These are phyloP conservation scores for Luperina nickerlii DNA, from an alignment of 2,888 invertebrate species.

Conservation along the genomic window DNA sequence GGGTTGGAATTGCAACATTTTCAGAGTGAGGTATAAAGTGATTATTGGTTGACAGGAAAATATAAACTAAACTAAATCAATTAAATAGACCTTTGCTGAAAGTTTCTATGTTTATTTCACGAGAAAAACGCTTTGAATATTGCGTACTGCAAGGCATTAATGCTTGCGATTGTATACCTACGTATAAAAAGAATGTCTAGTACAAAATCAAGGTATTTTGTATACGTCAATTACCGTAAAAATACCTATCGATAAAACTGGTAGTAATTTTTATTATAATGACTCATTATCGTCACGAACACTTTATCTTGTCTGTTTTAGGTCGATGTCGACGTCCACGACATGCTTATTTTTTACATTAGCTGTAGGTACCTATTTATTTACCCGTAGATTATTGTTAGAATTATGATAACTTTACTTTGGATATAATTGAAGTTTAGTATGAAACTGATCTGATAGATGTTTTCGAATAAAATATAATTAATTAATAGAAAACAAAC, in stretches of 20 bases:
- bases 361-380: constrained; percentile 3
- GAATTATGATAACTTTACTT: background rate
- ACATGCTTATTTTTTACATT: constrained; percentile 26
- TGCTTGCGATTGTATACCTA: background rate
- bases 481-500: background rate
- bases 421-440: background rate
- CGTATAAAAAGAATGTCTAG: background rate
- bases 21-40: background rate
- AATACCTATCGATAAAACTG: constrained; percentile 37
- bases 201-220: constrained; percentile 20
- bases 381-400: background rate
- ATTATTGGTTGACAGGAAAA: background rate
- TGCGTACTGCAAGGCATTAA: background rate
- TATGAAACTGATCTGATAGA: background rate
- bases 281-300: constrained; percentile 67
- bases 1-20: background rate
- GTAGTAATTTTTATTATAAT: constrained; percentile 45
- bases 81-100: background rate
- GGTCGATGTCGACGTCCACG: constrained; percentile 56
- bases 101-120: background rate
- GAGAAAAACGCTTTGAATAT: no score
- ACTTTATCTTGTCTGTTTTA: constrained; percentile 59
- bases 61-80: background rate
- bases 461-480: background rate
- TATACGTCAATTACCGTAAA: background rate